phyloP scores from a whole-genome alignment of 2,888 invertebrate species.

The Cephus rjabovi region DNA sequence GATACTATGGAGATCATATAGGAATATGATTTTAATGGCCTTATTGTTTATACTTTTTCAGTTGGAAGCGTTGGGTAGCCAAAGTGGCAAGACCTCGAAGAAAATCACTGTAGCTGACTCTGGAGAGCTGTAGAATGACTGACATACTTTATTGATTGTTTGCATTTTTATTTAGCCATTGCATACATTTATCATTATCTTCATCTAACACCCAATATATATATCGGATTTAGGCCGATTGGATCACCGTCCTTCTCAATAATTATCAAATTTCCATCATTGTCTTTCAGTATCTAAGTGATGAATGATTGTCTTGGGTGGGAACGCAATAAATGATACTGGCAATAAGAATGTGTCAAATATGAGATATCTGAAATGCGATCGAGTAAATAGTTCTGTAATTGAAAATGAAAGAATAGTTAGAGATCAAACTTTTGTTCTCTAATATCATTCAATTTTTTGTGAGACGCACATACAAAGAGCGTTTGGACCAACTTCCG shows the following conservation, averaged over 20 bases:
- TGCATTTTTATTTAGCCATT: conserved; percentile 56
- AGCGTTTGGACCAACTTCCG: background rate
- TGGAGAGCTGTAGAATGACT: conserved; percentile 78
- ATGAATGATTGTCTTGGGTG: conserved; percentile 1
- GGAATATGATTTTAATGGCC: background rate
- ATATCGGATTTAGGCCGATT: background rate
- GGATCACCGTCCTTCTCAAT: background rate
- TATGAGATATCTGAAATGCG: background rate
- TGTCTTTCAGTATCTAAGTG: background rate
- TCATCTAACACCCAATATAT: conserved; percentile 24
- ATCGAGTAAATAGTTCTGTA: background rate
- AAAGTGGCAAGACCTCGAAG: conserved; percentile 86
- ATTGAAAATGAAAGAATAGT: background rate
- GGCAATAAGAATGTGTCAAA: background rate
- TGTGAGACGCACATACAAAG: background rate
- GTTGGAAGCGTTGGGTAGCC: conserved; percentile 82
- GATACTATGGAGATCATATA: background rate
- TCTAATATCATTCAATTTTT: background rate
- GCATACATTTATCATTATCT: conserved; percentile 44
- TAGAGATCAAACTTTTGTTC: background rate
- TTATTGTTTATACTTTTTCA: conserved; percentile 31
- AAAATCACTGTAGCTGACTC: conserved; percentile 84
- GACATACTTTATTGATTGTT: conserved; percentile 37
- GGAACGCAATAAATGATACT: background rate
- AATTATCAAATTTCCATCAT: conserved; percentile 5